Conservation (phyloP, 2,888 invertebrate genomes). For the Corythucha ciliata region DNA sequence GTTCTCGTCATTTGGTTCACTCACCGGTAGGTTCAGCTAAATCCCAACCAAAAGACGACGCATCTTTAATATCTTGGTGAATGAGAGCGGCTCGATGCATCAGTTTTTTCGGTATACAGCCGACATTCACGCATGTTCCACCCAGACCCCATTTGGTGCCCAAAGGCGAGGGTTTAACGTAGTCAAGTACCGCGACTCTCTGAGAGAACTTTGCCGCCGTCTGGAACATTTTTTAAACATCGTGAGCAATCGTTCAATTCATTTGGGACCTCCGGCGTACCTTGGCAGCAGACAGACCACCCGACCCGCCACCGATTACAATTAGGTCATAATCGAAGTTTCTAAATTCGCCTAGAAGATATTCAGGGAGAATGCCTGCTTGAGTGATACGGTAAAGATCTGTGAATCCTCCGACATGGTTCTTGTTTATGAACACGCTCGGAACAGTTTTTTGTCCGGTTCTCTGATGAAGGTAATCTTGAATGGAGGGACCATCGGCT, state of each 20-base stretch:
- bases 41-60: constrained; percentile 41
- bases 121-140: constrained; percentile 95
- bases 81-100: constrained; percentile 93
- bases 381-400: constrained; percentile 35
- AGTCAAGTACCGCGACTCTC: constrained; percentile 77
- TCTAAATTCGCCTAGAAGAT: neutral
- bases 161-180: constrained; percentile 69
- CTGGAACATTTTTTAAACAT: neutral
- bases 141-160: constrained; percentile 94
- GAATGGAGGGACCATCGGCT: constrained; percentile 14
- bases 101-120: constrained; percentile 95
- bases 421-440: constrained; percentile 16
- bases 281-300: constrained; percentile 86
- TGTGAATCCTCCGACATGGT: constrained; percentile 16
- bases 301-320: constrained; percentile 93
- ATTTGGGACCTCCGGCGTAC: constrained; percentile 28
- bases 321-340: constrained; percentile 70
- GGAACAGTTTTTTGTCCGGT: constrained; percentile 20
- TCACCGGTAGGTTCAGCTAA: no score
- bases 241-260: neutral
- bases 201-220: constrained; percentile 49
- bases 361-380: constrained; percentile 36
- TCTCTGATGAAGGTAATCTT: constrained; percentile 11
- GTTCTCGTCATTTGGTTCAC: no score
- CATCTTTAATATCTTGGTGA: constrained; percentile 40